A percentile compares a stretch with the other conserved stretches of the same genome.
These are phyloP conservation scores for Siderastrea radians DNA, from an alignment of 92 coral and sea anemone species.

Conservation along the genomic window DNA sequence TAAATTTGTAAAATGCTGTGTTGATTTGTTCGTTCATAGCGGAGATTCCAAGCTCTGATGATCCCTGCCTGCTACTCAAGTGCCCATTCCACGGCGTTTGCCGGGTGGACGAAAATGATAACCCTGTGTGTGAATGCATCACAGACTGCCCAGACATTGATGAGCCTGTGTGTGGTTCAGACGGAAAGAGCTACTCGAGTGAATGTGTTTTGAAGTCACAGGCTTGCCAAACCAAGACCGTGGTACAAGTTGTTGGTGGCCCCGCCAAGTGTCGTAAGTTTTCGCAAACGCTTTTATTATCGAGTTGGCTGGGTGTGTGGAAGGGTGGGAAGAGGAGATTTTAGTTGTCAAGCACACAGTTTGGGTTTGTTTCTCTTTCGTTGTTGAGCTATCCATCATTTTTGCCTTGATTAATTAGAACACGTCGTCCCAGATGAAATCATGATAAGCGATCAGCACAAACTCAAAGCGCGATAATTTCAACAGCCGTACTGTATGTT, in stretches of 20 bases:
- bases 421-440: no score
- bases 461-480: no score
- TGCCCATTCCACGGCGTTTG: conserved; percentile 53
- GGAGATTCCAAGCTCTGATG: conserved; percentile 36
- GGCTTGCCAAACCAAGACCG: conserved; percentile 41
- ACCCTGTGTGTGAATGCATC: conserved; percentile 64
- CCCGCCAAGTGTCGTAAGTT: conserved; percentile 44
- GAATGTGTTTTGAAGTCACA: conserved; percentile 57
- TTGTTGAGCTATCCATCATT: no score
- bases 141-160: conserved; percentile 44
- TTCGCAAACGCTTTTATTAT: no score
- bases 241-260: conserved; percentile 21
- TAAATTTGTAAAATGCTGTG: background rate
- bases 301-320: background rate
- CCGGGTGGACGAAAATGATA: conserved; percentile 40
- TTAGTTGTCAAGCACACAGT: no score
- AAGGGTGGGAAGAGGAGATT: background rate
- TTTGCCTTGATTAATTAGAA: no score
- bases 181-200: conserved; percentile 67
- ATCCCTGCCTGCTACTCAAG: conserved; percentile 27
- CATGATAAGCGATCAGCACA: no score
- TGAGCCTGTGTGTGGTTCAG: conserved; percentile 75
- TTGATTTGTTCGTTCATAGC: background rate
- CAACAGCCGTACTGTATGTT: no score
- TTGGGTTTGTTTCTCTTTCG: no score